Percentiles rank a stretch among this genome's conserved stretches.
Evolutionary conservation across 1,140 invertebrate species (phyloP).

Genomic region (Diabrotica virgifera): DNA sequence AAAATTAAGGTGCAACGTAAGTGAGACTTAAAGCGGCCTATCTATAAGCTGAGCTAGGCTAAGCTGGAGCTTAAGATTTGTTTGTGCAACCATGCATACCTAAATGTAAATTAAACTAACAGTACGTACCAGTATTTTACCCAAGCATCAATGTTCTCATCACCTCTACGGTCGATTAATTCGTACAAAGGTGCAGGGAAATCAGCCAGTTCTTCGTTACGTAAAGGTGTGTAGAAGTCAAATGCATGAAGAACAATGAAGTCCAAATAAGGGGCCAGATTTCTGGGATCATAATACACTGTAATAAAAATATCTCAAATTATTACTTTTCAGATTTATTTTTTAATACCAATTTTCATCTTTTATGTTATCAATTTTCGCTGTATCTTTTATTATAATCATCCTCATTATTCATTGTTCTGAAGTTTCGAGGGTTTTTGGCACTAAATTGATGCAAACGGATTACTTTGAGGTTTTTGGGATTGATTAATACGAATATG

Average conservation of each 20-base stretch:
- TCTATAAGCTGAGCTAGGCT: too few relatives aligned
- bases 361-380: too few relatives aligned
- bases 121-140: constrained; percentile 59
- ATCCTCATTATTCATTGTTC: too few relatives aligned
- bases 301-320: constrained; percentile 25
- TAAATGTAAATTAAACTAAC: background rate
- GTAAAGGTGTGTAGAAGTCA: constrained; percentile 73
- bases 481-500: too few relatives aligned
- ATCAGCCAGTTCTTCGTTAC: constrained; percentile 72
- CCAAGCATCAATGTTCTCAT: constrained; percentile 63
- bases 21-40: too few relatives aligned
- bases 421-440: too few relatives aligned
- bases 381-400: background rate
- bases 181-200: constrained; percentile 70
- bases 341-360: too few relatives aligned
- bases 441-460: too few relatives aligned
- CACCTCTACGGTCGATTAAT: constrained; percentile 63
- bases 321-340: background rate
- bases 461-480: too few relatives aligned
- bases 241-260: constrained; percentile 76
- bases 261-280: constrained; percentile 71
- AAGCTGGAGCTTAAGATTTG: too few relatives aligned
- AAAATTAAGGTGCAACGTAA: too few relatives aligned
- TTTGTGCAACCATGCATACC: too few relatives aligned
- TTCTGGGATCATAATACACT: constrained; percentile 77